Conservation (phyloP, 2,888 invertebrate species). For the Andrena camellia region DNA sequence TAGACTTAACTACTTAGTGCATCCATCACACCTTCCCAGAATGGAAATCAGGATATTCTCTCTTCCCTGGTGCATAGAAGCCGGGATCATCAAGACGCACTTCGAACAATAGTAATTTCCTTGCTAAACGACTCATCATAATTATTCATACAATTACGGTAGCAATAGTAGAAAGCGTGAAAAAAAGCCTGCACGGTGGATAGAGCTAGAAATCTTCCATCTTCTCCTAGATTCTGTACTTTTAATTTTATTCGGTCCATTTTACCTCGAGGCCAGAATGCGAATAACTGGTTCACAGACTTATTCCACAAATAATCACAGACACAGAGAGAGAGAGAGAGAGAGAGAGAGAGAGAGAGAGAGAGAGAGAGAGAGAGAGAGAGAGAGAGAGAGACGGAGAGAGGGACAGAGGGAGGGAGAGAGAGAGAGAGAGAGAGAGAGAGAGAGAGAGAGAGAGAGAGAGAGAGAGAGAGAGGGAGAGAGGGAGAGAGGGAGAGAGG, state of each 20-base stretch:
- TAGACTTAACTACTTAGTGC: no score
- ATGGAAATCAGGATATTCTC: background rate
- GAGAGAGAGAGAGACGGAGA: background rate
- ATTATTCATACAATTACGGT: conserved; percentile 30
- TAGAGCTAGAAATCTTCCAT: conserved; percentile 25
- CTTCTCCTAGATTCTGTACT: background rate
- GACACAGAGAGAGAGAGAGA: background rate
- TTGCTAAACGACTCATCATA: background rate
- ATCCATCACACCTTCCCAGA: background rate
- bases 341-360: background rate
- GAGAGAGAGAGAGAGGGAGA: background rate
- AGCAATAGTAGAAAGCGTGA: conserved; percentile 43
- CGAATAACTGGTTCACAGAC: background rate
- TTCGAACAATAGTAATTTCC: conserved; percentile 12
- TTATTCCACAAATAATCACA: background rate
- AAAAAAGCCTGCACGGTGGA: background rate
- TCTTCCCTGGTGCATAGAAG: background rate
- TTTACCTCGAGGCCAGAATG: background rate
- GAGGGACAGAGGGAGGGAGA: no score
- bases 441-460: background rate
- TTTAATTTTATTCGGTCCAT: background rate
- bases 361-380: background rate
- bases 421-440: background rate
- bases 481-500: background rate
- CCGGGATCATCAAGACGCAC: background rate